Conservation (phyloP, 2,888 invertebrate genomes). For the Sceliomorpha sp. region DNA sequence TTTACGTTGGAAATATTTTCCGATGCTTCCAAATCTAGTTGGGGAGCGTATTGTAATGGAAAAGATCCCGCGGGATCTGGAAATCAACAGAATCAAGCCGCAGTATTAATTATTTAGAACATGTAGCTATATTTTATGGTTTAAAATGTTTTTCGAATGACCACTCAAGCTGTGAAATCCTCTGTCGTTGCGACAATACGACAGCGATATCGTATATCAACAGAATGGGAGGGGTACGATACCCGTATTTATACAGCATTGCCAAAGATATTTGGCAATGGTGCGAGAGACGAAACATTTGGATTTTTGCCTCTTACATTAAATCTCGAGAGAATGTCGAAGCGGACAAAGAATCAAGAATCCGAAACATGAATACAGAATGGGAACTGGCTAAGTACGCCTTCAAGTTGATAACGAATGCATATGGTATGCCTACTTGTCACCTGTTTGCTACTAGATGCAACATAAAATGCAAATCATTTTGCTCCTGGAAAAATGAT, state of each 20-base stretch:
- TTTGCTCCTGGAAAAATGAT: slow-evolving; percentile 42
- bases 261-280: slow-evolving; percentile 12
- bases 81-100: not conserved
- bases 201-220: no score
- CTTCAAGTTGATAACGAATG: slow-evolving; percentile 14
- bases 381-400: no score
- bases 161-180: slow-evolving; percentile 9
- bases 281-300: no score
- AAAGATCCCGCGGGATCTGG: slow-evolving; percentile 39
- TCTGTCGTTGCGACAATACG: slow-evolving; percentile 7
- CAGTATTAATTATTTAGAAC: slow-evolving; percentile 25
- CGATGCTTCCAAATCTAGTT: slow-evolving; percentile 35
- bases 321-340: slow-evolving; percentile 28
- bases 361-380: no score
- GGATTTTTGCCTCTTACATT: no score
- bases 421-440: slow-evolving; percentile 13
- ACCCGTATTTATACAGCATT: slow-evolving; percentile 1
- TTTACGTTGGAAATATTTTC: slow-evolving; percentile 41
- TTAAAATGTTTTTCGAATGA: slow-evolving; percentile 14
- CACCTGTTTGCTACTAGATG: slow-evolving; percentile 21
- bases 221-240: slow-evolving; percentile 18
- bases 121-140: slow-evolving; percentile 6
- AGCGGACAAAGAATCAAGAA: slow-evolving; percentile 59
- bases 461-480: slow-evolving; percentile 25
- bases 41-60: slow-evolving; percentile 32